A percentile compares a stretch with the other conserved stretches of the same genome.
These are phyloP conservation scores for Catocala sponsa DNA, from an alignment of 2,888 invertebrate species.

Conservation along the genomic window DNA sequence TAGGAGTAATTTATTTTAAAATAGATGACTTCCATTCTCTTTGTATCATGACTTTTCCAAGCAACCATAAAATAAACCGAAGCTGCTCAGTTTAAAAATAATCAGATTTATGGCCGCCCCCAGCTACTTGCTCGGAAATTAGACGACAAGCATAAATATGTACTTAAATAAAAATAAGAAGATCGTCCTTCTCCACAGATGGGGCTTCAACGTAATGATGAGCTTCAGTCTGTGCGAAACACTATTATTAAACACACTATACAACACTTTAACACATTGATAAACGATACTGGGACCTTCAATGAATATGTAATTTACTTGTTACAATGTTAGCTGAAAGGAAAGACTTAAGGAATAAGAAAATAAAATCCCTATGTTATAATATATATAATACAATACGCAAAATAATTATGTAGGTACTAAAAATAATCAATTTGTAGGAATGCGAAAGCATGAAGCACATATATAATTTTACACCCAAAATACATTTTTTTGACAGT, in stretches of 20 bases:
- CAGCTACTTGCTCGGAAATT: slow-evolving; percentile 53
- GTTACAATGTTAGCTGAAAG: neutral
- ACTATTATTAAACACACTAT: too few relatives aligned
- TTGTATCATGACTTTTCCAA: slow-evolving; percentile 49
- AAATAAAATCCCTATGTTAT: neutral
- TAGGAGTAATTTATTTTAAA: slow-evolving; percentile 16
- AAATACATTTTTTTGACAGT: neutral
- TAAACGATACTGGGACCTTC: slow-evolving; percentile 11
- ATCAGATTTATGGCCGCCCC: slow-evolving; percentile 62
- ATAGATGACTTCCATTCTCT: slow-evolving; percentile 25
- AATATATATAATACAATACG: too few relatives aligned
- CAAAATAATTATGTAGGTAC: too few relatives aligned
- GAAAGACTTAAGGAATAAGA: neutral
- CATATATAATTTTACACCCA: too few relatives aligned
- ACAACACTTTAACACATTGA: slow-evolving; percentile 12
- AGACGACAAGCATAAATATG: slow-evolving; percentile 51
- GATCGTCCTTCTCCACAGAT: slow-evolving; percentile 25
- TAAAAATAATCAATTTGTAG: too few relatives aligned
- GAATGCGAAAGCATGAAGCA: too few relatives aligned
- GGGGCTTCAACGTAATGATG: slow-evolving; percentile 18
- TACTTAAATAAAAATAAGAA: slow-evolving; percentile 41
- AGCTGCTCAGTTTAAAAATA: slow-evolving; percentile 67
- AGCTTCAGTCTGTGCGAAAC: slow-evolving; percentile 13
- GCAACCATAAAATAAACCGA: slow-evolving; percentile 60
- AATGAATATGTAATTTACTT: slow-evolving; percentile 5